Base-by-base conservation (phyloP, 1,140 invertebrate species). In the Caenorhabditis briggsae region DNA sequence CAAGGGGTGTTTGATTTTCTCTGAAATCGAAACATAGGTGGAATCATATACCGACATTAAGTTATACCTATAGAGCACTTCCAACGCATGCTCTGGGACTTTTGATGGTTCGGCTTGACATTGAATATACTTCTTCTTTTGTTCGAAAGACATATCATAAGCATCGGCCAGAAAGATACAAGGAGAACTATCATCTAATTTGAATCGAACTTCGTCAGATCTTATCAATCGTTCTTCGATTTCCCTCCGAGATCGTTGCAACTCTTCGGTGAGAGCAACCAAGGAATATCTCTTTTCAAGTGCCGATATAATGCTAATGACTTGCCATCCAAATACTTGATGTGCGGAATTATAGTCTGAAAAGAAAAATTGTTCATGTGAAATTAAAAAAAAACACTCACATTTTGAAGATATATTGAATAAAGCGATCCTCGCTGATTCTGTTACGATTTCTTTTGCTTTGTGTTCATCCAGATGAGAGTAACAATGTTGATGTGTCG, bases 261-360 rank as follows among this genome's bases (percentile, higher is more conserved):
- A n/a, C n/a, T 78, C 70, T 1, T 48, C 43, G 23, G 43, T 46
- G 18, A 83, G 50, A 18, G 18, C 6, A 23, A 33, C 11, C 53
- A 83, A 43, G 23, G 43, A 61, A 59, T 59, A 59, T 41, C 58
- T 12, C 11, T 83, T 12, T 16, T 20, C 25, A 11, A 58, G 6
- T 18, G 43, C 33, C 9, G 43, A 41, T 6, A 58, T 59, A 1
- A 43, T 55, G 6, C 33, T 16, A n/a, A 59, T 43, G 16, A 58
- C 59, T 59, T 83, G 33, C 82, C 82, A 83, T 16, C 43, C 82
- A 12, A 61, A 46, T 14, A 59, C 12, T 41, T 64, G 53, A 46
- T 83, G 82, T 11, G 20, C 41, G 8, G 16, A 14, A 20, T 5
- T 58, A 18, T 59, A 3, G 41, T 64, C 58, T 83, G 58, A 43